Evolutionary conservation across 2,113 vertebrate genomes (phyloP).

Genomic region (Agapornis roseicollis): DNA sequence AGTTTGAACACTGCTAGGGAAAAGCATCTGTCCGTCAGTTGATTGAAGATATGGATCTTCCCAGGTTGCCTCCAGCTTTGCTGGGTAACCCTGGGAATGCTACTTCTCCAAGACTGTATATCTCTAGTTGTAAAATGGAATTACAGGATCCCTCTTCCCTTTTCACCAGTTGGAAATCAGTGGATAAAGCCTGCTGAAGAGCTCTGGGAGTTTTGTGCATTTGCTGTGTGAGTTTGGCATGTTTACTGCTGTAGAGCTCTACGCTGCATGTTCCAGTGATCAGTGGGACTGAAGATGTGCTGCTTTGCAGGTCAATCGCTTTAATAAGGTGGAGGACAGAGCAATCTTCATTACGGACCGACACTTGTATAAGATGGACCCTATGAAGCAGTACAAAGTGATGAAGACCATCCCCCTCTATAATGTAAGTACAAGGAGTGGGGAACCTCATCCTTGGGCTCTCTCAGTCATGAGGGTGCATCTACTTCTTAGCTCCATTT

Average conservation of each 20-base stretch:
- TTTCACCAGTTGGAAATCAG: background rate
- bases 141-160: background rate
- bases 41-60: background rate
- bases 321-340: conserved; percentile 92
- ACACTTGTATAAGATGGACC: conserved; percentile 98
- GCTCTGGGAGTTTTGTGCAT: background rate
- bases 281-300: background rate
- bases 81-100: background rate
- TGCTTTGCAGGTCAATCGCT: conserved; percentile 89
- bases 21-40: background rate
- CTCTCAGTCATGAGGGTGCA: background rate
- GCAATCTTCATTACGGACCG: conserved; percentile 94
- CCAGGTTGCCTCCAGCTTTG: background rate
- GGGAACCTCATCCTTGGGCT: background rate
- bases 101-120: accelerated
- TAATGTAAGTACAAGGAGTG: conserved; percentile 78
- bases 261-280: accelerated
- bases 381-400: conserved; percentile 91
- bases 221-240: background rate
- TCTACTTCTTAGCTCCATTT: background rate
- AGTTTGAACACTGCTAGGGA: background rate
- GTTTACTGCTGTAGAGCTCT: background rate
- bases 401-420: conserved; percentile 98
- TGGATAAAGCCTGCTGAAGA: background rate
- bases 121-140: background rate